Conservation (phyloP, 2,113 vertebrate species). For the Zapornia atra region DNA sequence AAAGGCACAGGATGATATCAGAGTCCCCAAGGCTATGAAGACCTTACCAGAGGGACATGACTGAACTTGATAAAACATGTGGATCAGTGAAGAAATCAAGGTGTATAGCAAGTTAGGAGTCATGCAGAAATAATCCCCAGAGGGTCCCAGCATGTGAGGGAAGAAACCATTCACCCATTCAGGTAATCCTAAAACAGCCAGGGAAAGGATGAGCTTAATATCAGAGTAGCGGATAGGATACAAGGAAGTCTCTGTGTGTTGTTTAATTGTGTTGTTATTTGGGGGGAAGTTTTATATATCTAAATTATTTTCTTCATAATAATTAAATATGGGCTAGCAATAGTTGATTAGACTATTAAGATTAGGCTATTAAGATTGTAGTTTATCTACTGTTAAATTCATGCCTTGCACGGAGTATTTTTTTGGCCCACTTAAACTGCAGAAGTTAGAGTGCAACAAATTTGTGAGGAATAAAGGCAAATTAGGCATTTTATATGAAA, state of each 20-base stretch:
- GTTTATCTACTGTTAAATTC: neutral
- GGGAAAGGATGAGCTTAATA: neutral
- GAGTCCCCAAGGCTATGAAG: neutral
- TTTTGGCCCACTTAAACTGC: neutral
- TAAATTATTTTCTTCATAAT: neutral
- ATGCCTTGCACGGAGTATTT: neutral
- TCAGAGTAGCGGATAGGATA: neutral
- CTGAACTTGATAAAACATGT: neutral
- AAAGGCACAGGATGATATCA: neutral
- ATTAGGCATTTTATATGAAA: neutral
- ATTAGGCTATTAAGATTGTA: neutral
- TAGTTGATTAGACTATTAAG: neutral
- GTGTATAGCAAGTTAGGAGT: neutral
- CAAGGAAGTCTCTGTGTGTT: neutral
- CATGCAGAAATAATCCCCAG: neutral
- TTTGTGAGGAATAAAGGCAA: neutral
- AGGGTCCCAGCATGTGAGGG: neutral
- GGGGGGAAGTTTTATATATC: neutral
- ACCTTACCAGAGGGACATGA: neutral
- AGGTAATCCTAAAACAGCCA: neutral
- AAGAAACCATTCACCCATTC: neutral
- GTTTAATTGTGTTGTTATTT: neutral
- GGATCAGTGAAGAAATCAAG: neutral
- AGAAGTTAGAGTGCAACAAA: neutral
- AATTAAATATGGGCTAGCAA: neutral